These are phyloP conservation scores for Alcedo quadribrachys DNA, from an alignment of 2,797 vertebrate species.

Conservation along the genomic window DNA sequence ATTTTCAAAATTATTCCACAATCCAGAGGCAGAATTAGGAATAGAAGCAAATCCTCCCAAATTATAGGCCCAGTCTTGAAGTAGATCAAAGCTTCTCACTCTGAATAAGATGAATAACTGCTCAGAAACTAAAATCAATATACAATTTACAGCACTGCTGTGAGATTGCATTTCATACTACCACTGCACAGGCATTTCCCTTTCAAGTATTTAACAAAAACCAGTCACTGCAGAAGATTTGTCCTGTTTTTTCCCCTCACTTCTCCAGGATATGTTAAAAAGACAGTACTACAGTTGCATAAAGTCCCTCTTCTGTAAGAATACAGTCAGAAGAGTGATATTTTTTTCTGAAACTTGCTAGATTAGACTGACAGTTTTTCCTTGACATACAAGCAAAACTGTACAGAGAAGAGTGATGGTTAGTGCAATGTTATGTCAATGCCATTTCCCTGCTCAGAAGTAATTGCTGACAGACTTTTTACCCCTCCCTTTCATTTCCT, in stretches of 20 bases:
- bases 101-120: neutral
- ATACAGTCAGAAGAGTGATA: neutral
- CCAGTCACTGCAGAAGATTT: neutral
- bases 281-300: neutral
- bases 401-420: neutral
- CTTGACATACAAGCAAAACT: neutral
- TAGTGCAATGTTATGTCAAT: neutral
- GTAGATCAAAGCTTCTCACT: neutral
- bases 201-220: neutral
- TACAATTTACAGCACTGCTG: neutral
- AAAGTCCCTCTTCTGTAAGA: neutral
- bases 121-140: conserved; percentile 16
- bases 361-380: neutral
- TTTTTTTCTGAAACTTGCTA: neutral
- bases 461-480: neutral
- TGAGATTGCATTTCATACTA: neutral
- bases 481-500: neutral
- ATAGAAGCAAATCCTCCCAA: neutral
- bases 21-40: neutral
- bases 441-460: neutral
- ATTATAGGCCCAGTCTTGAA: neutral
- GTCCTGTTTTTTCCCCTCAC: neutral
- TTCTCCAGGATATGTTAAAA: neutral
- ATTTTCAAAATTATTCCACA: neutral
- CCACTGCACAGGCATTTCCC: neutral